These are phyloP conservation scores for Liopterus haemorrhoidalis DNA, from an alignment of 2,888 invertebrate species.

Conservation along the genomic window DNA sequence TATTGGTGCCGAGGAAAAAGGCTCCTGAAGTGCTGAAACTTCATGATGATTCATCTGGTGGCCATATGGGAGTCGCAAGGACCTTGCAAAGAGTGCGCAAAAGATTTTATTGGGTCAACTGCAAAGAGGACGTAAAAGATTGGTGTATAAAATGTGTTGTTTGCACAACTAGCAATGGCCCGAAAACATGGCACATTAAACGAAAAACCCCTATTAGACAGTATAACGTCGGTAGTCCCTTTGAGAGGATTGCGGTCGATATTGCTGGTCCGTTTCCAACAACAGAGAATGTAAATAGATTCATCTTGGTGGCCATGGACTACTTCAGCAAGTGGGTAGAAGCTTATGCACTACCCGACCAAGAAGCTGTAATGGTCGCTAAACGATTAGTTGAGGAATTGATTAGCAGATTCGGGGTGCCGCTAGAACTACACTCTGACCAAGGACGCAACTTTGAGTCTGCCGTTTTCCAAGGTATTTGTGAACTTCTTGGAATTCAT, in stretches of 20 bases:
- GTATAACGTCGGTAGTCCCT: constrained; percentile 28
- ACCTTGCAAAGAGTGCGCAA: constrained; percentile 14
- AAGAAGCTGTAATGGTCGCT: not conserved
- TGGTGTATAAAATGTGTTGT: constrained; percentile 5
- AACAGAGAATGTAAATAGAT: constrained; percentile 19
- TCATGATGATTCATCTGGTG: too few relatives aligned
- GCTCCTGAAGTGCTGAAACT: too few relatives aligned
- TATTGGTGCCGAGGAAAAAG: too few relatives aligned
- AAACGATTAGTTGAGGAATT: not conserved
- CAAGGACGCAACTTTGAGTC: not conserved
- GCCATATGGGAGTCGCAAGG: too few relatives aligned
- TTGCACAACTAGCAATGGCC: constrained; percentile 9
- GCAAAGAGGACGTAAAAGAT: too few relatives aligned
- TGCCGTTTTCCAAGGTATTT: not conserved
- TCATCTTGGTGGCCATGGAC: constrained; percentile 19
- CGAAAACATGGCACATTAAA: constrained; percentile 2
- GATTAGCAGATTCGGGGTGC: not conserved
- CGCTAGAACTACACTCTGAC: not conserved
- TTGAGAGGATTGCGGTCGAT: constrained; percentile 30
- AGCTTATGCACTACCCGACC: not conserved
- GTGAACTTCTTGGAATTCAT: not conserved
- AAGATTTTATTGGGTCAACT: too few relatives aligned
- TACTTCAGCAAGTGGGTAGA: not conserved
- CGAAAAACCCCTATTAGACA: constrained; percentile 13
- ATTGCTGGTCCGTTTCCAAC: constrained; percentile 29